Conservation (phyloP, 1,140 invertebrate genomes). For the Medauroidea extradentata region DNA sequence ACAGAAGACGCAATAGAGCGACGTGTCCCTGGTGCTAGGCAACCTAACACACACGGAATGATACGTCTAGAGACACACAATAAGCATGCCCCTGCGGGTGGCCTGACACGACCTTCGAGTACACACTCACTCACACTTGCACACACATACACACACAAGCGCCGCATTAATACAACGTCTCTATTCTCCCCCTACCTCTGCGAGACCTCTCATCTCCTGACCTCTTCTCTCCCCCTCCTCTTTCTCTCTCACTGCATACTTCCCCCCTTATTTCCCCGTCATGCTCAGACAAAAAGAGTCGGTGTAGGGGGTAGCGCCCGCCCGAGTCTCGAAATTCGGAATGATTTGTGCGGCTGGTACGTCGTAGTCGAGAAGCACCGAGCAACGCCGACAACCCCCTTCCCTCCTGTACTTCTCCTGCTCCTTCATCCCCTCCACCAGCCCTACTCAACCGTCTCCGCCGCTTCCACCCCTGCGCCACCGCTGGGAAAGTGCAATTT, state of each 20-base stretch:
- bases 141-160: neutral
- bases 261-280: no score
- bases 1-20: no score
- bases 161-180: constrained; percentile 16
- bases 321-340: constrained; percentile 22
- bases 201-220: no score
- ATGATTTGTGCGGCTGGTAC: constrained; percentile 20
- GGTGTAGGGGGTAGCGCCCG: neutral
- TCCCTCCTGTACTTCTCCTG: neutral
- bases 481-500: constrained; percentile 42
- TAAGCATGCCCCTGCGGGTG: neutral
- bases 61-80: no score
- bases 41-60: no score
- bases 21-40: no score
- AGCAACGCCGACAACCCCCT: neutral
- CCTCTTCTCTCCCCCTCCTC: no score
- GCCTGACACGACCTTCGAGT: constrained; percentile 14
- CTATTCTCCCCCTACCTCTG: neutral
- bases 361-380: no score
- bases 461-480: no score
- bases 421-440: constrained; percentile 1
- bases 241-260: no score
- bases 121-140: neutral
- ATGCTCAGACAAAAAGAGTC: no score
- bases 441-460: neutral